Evolutionary conservation across 2,113 vertebrate genomes (phyloP), one percentile per base, ranked within the genome.

Genomic region (Turdus rufiventris): DNA sequence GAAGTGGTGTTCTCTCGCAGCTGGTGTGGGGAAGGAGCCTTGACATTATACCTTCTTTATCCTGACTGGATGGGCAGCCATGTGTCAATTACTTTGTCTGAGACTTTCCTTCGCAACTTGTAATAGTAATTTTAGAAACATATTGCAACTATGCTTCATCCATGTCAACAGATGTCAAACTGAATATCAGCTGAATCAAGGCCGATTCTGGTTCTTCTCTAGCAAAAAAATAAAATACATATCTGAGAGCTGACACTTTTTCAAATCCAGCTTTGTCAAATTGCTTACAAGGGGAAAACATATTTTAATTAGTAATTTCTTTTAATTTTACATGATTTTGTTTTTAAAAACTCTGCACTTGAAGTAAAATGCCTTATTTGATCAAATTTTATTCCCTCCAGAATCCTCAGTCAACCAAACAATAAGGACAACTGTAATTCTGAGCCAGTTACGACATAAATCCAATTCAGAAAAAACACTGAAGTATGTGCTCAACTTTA

Each of bases 391-490:
- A 62, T 38, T 5, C n/a, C 36, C 34, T 51, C 38, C 47, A 94
- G 67, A 94, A 93, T 77, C 47, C 18, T 80, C 60, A 51, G 72
- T 88, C 82, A 95, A 85, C 67, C 51, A 92, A 93, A 93, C 54
- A 94, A 73, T 83, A 83, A 91, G 67, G 88, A 95, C 82, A 91
- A 88, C 20, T 56, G 34, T 54, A 82, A 54, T 85, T 93, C 74
- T 76, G 85, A 95, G 94, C 93, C 94, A 94, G 83, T 94, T 91
- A 93, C 81, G 95, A 89, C 85, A 96, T 40, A 89, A 95, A 82
- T 38, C 29, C 24, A 88, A 43, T n/a, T 94, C 71, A 91, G 93
- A 85, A 95, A 89, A 89, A 91, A 76, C 53, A 82, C 23, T 45
- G 36, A 76, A 78, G 20, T 82, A 91, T 58, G 58, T 56, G 34